These are phyloP conservation scores for Mesorhabditis belari DNA, from an alignment of 2,888 invertebrate genomes.

Conservation along the genomic window DNA sequence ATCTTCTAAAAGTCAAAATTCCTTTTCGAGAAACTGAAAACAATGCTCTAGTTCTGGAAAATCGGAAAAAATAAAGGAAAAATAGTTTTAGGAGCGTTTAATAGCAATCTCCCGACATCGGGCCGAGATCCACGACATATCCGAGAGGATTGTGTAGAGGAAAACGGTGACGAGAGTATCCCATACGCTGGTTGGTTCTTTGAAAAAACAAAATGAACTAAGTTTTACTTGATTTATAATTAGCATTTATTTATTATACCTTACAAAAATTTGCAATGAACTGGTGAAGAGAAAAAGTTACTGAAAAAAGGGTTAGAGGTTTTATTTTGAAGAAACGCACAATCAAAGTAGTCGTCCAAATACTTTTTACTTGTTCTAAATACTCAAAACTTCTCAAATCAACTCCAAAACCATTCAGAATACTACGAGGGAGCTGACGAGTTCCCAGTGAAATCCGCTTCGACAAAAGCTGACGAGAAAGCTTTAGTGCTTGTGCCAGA, in stretches of 20 bases:
- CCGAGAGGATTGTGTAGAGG: constrained; percentile 34
- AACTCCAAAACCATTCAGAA: too few species aligned
- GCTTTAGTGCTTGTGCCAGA: constrained; percentile 1
- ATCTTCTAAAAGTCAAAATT: too few species aligned
- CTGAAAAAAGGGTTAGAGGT: background rate
- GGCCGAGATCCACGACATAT: constrained; percentile 21
- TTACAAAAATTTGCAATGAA: background rate
- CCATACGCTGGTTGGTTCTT: background rate
- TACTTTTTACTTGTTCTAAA: too few species aligned
- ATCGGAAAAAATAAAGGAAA: too few species aligned
- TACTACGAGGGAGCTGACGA: constrained; percentile 34
- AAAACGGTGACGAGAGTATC: constrained; percentile 35
- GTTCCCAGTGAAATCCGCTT: constrained; percentile 19
- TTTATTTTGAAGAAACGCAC: too few species aligned
- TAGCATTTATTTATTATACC: background rate
- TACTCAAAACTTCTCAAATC: too few species aligned
- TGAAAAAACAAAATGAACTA: too few species aligned
- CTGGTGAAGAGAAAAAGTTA: background rate
- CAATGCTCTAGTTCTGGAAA: too few species aligned
- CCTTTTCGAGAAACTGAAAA: too few species aligned
- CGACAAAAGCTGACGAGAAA: background rate
- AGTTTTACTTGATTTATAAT: background rate
- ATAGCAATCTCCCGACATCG: background rate
- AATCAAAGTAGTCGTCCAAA: too few species aligned
- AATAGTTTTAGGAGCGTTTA: background rate